Evolutionary conservation across 2,888 invertebrate species (phyloP).

Genomic region (Catocala sponsa): DNA sequence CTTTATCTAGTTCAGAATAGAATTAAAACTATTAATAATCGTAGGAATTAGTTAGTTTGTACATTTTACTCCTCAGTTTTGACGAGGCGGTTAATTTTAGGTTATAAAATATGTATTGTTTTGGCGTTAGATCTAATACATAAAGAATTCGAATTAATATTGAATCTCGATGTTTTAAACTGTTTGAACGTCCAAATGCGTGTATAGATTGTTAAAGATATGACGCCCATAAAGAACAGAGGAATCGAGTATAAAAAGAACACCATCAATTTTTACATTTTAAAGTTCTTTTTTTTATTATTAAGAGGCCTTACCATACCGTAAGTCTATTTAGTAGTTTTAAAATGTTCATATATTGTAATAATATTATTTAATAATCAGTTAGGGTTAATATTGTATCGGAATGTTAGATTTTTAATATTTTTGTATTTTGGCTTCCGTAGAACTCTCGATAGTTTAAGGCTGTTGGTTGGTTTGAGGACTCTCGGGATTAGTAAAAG

Average conservation of each 20-base stretch:
- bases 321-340: slow-evolving; percentile 62
- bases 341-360: slow-evolving; percentile 63
- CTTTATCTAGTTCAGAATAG: slow-evolving; percentile 30
- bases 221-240: too few species aligned
- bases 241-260: too few species aligned
- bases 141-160: slow-evolving; percentile 27
- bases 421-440: slow-evolving; percentile 69
- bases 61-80: slow-evolving; percentile 11
- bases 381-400: slow-evolving; percentile 60
- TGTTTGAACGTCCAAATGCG: not conserved
- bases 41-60: slow-evolving; percentile 6
- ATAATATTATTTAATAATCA: slow-evolving; percentile 73
- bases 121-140: slow-evolving; percentile 30
- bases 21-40: slow-evolving; percentile 7
- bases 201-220: not conserved
- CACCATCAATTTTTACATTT: not conserved
- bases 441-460: slow-evolving; percentile 48
- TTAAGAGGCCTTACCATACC: slow-evolving; percentile 73
- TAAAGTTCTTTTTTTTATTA: slow-evolving; percentile 28
- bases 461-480: slow-evolving; percentile 24
- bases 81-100: slow-evolving; percentile 11
- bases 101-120: slow-evolving; percentile 7
- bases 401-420: slow-evolving; percentile 58
- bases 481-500: slow-evolving; percentile 1
- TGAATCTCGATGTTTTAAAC: slow-evolving; percentile 35